Conservation (phyloP, 1,140 invertebrate genomes). For the Drosophila parvula region DNA sequence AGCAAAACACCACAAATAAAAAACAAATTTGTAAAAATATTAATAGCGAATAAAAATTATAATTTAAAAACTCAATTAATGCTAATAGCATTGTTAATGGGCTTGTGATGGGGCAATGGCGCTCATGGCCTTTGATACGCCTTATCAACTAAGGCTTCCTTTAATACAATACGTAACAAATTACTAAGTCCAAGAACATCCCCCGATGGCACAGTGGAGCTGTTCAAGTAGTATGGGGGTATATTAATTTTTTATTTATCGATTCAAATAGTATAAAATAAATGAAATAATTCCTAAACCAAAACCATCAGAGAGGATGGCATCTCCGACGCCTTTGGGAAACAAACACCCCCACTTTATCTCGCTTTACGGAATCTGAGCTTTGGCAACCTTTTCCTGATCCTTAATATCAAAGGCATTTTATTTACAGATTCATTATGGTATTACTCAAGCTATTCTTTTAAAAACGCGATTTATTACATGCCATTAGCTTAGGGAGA, state of each 20-base stretch:
- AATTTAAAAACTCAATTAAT: slow-evolving; percentile 55
- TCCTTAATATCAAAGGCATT: too few species aligned
- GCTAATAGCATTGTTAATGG: slow-evolving; percentile 25
- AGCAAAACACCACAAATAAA: slow-evolving; percentile 44
- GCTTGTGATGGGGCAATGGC: not conserved
- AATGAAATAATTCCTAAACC: not conserved
- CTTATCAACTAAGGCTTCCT: slow-evolving; percentile 3
- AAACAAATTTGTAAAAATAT: slow-evolving; percentile 70
- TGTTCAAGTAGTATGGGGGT: not conserved
- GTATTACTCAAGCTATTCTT: too few species aligned
- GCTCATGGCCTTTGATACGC: not conserved
- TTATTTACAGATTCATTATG: too few species aligned
- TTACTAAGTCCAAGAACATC: slow-evolving; percentile 32
- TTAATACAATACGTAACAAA: slow-evolving; percentile 32
- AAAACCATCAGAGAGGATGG: too few species aligned
- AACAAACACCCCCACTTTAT: too few species aligned
- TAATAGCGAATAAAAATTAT: slow-evolving; percentile 75
- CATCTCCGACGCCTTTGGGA: too few species aligned
- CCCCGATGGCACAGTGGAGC: not conserved
- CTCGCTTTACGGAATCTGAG: too few species aligned
- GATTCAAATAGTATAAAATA: not conserved
- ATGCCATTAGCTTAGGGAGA: too few species aligned
- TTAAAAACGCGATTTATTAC: too few species aligned
- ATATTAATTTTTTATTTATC: slow-evolving; percentile 2
- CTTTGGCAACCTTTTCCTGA: too few species aligned